phyloP scores from a whole-genome alignment of 1,140 invertebrate species.

The Helicorthomorpha holstii region DNA sequence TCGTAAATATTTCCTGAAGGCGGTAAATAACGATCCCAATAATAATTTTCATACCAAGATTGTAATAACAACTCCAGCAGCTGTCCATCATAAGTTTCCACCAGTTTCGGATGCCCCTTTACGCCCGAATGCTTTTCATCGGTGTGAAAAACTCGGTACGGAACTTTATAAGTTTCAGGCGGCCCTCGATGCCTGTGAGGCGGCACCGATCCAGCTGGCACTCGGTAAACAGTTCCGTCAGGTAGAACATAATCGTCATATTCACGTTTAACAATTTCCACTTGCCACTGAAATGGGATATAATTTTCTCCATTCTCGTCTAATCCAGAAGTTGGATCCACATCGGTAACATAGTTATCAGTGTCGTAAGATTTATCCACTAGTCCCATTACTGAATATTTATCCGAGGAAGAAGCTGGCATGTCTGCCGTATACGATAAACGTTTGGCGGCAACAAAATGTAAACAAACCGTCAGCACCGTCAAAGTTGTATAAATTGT shows the following conservation, averaged over 20 bases:
- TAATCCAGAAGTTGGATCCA: too few relatives aligned
- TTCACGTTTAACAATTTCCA: constrained; percentile 1
- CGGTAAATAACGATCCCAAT: too few relatives aligned
- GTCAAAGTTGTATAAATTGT: too few relatives aligned
- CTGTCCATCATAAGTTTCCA: background rate
- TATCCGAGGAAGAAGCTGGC: too few relatives aligned
- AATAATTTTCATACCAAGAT: background rate
- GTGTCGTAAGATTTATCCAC: too few relatives aligned
- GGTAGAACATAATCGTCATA: constrained; percentile 1
- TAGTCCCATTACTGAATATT: too few relatives aligned
- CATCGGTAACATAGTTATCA: too few relatives aligned
- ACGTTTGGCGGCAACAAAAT: too few relatives aligned
- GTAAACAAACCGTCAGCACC: too few relatives aligned
- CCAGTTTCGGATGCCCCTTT: background rate
- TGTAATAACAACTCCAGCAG: background rate
- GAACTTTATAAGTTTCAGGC: background rate
- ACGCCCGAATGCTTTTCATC: background rate
- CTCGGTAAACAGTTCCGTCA: background rate
- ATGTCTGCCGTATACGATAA: too few relatives aligned
- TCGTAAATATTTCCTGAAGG: too few relatives aligned
- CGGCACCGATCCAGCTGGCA: background rate
- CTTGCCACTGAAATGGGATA: background rate
- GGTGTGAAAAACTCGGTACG: background rate
- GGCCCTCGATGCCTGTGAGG: background rate
- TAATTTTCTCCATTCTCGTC: background rate